Evolutionary conservation across 2,888 invertebrate species (phyloP), one percentile per base, ranked within the genome.

Genomic region (Agapostemon virescens): DNA sequence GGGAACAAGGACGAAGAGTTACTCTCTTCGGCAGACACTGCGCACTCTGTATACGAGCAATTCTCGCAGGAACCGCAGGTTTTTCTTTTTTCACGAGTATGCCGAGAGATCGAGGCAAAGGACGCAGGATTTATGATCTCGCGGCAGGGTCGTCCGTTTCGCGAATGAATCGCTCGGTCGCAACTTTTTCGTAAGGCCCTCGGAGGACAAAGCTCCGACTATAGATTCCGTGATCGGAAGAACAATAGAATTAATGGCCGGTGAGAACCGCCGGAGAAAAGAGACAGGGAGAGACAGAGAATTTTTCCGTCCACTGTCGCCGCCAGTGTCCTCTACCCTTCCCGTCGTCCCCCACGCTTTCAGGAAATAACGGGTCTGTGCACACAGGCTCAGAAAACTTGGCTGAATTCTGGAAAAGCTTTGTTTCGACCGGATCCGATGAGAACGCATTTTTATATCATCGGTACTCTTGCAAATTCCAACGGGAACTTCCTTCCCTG

Each of bases 181-280:
- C 85, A 85, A 86, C 78, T 86, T 86, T 86, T 85, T 86, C 83
- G 83, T 72, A 79, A 83, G 79, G 83, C 76, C 83, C 83, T 75
- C 85, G 69, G 85, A 66, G 86, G 85, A 87, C 84, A 87, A 87
- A 84, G 82, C 83, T 77, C n/a, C 64, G 70, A 85, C 87, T 85
- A 85, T 86, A 79, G 85, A 86, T 87, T 78, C 70, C 77, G 74
- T 79, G 87, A 87, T 86, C 86, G 81, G 84, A 82, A 81, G 84
- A 83, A 87, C 86, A 87, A 87, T 87, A 80, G 84, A 86, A 87
- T 87, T 87, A 87, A 87, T 86, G 87, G 86, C 74, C 78, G 78
- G 72, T 63, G 80, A 81, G 81, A 55, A 55, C 26, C 26, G 26
- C 17, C 30, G 55, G 17, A 30, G 55, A 30, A 55, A 26, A 13